Percentiles rank a stretch among this genome's conserved stretches.
Conservation (phyloP, 2,888 invertebrate genomes). For the Hyalella azteca region DNA sequence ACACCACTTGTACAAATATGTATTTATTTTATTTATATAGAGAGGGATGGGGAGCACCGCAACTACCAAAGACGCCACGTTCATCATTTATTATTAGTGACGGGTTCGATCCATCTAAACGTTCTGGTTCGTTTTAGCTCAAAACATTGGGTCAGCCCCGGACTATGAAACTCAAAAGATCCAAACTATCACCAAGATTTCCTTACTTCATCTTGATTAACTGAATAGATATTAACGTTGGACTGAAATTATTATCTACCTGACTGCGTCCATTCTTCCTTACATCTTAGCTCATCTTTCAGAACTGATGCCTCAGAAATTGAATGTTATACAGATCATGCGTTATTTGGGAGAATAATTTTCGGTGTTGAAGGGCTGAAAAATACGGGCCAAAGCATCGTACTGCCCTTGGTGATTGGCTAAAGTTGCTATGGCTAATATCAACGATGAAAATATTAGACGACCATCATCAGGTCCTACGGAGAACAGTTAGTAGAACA, state of each 20-base stretch:
- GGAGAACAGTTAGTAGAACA: not conserved
- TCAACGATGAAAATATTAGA: conserved; percentile 21
- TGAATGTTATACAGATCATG: conserved; percentile 14
- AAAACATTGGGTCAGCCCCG: conserved; percentile 58
- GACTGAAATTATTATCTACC: conserved; percentile 8
- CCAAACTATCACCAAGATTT: not conserved
- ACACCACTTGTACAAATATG: conserved; percentile 45
- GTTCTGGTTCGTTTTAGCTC: conserved; percentile 48
- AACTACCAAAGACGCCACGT: conserved; percentile 41
- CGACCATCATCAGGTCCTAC: not conserved
- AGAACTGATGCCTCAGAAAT: not conserved
- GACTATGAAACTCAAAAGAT: conserved; percentile 35
- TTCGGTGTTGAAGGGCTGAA: not conserved
- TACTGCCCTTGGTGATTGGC: not conserved
- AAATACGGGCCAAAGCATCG: not conserved
- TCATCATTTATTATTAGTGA: conserved; percentile 31
- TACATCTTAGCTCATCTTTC: not conserved
- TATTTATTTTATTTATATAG: conserved; percentile 45
- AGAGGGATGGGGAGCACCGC: conserved; percentile 37
- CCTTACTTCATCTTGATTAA: not conserved
- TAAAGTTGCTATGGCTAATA: not conserved
- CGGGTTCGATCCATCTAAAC: conserved; percentile 43
- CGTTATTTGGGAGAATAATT: not conserved
- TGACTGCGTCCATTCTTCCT: conserved; percentile 33
- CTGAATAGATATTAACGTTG: not conserved